Evolutionary conservation across 2,797 vertebrate genomes (phyloP).

Genomic region (Melanotaenia boesemani): DNA sequence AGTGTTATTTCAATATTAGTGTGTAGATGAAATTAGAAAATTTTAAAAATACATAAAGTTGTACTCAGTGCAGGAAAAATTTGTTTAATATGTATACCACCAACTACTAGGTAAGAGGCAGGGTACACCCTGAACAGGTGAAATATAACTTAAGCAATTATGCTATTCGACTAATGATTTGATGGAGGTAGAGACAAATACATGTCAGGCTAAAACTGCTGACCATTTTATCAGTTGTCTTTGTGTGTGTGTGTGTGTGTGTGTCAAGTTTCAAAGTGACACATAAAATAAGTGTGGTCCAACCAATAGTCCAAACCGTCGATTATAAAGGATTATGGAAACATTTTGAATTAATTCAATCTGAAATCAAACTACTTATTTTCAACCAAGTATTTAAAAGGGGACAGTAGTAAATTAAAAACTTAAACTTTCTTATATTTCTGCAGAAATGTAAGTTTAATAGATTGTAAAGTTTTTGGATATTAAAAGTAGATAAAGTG

Average conservation of each 20-base stretch:
- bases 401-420: neutral
- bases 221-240: neutral
- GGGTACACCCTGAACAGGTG: too few relatives aligned
- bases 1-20: too few relatives aligned
- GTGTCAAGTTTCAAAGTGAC: neutral
- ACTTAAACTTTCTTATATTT: too few relatives aligned
- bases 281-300: neutral
- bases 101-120: too few relatives aligned
- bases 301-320: neutral
- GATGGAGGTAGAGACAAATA: neutral
- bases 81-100: too few relatives aligned
- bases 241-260: too few relatives aligned
- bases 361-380: neutral
- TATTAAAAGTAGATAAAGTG: neutral
- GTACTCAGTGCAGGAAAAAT: too few relatives aligned
- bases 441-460: too few relatives aligned
- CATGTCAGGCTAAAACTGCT: neutral
- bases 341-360: neutral
- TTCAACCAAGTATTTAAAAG: neutral
- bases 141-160: too few relatives aligned
- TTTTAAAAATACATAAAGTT: too few relatives aligned
- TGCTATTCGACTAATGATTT: neutral
- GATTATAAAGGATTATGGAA: neutral
- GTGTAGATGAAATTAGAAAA: too few relatives aligned
- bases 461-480: too few relatives aligned